Conservation (phyloP, 1,140 invertebrate species). For the Neodiprion fabricii region DNA sequence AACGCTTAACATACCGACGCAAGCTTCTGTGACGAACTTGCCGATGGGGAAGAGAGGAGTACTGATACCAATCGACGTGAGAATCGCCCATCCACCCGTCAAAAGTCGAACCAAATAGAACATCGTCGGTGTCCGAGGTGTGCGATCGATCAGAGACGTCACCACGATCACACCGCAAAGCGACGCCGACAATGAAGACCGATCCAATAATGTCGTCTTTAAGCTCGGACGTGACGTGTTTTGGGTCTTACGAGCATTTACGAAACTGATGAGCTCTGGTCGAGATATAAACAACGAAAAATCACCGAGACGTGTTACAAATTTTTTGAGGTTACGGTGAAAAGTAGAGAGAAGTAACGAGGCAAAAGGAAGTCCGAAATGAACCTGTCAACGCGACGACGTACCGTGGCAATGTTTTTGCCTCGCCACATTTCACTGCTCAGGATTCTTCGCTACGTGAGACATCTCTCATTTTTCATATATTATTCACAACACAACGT, state of each 20-base stretch:
- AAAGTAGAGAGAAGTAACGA: not conserved
- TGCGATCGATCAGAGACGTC: constrained; percentile 60
- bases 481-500: not conserved
- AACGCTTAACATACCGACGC: constrained; percentile 62
- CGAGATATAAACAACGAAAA: constrained; percentile 51
- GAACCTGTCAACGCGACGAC: not conserved
- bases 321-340: not conserved
- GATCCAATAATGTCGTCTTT: constrained; percentile 59
- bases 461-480: not conserved
- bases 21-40: constrained; percentile 60
- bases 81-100: constrained; percentile 59
- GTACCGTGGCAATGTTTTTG: not conserved
- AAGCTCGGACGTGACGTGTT: constrained; percentile 33
- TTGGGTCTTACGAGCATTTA: constrained; percentile 42
- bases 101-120: constrained; percentile 54
- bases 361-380: not conserved
- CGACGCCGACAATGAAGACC: constrained; percentile 58
- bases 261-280: constrained; percentile 59
- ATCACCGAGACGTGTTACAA: constrained; percentile 38
- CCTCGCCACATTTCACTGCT: not conserved
- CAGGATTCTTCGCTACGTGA: not conserved
- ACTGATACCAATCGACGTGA: constrained; percentile 37
- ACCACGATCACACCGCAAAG: constrained; percentile 55
- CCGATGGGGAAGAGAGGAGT: constrained; percentile 48
- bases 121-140: constrained; percentile 63